Evolutionary conservation across 2,888 invertebrate genomes (phyloP).

Genomic region (Diadromus collaris): DNA sequence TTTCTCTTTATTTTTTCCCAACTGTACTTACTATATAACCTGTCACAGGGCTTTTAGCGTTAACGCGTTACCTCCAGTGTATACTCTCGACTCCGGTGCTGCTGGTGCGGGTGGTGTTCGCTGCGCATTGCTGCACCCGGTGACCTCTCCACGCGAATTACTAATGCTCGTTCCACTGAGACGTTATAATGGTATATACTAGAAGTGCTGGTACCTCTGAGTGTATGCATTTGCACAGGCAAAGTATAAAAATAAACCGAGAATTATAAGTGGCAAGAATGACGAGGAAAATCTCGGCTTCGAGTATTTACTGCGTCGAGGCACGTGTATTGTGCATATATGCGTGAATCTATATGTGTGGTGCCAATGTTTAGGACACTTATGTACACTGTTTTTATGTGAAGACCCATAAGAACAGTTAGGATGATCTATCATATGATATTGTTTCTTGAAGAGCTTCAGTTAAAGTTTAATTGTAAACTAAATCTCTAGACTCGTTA

Average conservation of each 20-base stretch:
- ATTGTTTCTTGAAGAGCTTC: no score
- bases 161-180: constrained; percentile 55
- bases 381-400: neutral
- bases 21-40: constrained; percentile 21
- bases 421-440: neutral
- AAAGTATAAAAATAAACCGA: constrained; percentile 46
- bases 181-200: constrained; percentile 51
- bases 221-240: constrained; percentile 14
- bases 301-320: neutral
- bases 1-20: constrained; percentile 30
- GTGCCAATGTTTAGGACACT: neutral
- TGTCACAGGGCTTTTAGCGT: constrained; percentile 38
- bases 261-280: constrained; percentile 48
- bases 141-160: constrained; percentile 49
- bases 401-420: constrained; percentile 17
- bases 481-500: neutral
- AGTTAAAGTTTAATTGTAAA: neutral
- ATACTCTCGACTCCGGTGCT: constrained; percentile 23
- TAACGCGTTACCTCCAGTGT: constrained; percentile 38
- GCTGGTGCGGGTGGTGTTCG: constrained; percentile 32
- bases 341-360: neutral
- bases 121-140: constrained; percentile 40
- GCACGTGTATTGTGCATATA: neutral
- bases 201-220: constrained; percentile 20
- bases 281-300: constrained; percentile 45